Evolutionary conservation across 2,113 vertebrate species (phyloP).

Genomic region (Etheostoma cragini): DNA sequence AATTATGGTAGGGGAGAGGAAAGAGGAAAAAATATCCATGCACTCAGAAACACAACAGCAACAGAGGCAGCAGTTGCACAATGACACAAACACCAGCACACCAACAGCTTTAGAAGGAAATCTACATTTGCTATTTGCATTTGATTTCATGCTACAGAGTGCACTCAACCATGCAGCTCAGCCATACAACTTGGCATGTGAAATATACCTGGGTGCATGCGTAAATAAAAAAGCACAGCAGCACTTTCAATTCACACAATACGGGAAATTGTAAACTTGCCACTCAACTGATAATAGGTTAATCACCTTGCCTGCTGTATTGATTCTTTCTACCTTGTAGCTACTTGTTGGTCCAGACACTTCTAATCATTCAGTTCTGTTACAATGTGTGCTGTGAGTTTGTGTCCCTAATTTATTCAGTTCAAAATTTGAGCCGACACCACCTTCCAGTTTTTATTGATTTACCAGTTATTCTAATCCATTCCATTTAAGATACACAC

Average conservation of each 20-base stretch:
- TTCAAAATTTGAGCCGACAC: not conserved
- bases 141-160: slow-evolving; percentile 1
- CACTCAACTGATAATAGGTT: not conserved
- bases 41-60: slow-evolving; percentile 52
- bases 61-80: slow-evolving; percentile 63
- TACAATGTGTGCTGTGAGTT: not conserved
- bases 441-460: not conserved
- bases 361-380: not conserved
- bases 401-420: not conserved
- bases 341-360: slow-evolving; percentile 9
- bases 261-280: not conserved
- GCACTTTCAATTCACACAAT: not conserved
- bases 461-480: not conserved
- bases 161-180: slow-evolving; percentile 13
- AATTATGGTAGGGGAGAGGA: slow-evolving; percentile 51
- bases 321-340: slow-evolving; percentile 6
- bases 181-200: slow-evolving; percentile 37
- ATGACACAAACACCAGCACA: slow-evolving; percentile 29
- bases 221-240: not conserved
- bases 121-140: slow-evolving; percentile 4
- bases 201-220: slow-evolving; percentile 17
- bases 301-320: slow-evolving; percentile 9
- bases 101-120: slow-evolving; percentile 34
- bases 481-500: not conserved
- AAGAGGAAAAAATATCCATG: slow-evolving; percentile 46